Conservation (phyloP, 2,797 vertebrate species). For the Myotis myotis region DNA sequence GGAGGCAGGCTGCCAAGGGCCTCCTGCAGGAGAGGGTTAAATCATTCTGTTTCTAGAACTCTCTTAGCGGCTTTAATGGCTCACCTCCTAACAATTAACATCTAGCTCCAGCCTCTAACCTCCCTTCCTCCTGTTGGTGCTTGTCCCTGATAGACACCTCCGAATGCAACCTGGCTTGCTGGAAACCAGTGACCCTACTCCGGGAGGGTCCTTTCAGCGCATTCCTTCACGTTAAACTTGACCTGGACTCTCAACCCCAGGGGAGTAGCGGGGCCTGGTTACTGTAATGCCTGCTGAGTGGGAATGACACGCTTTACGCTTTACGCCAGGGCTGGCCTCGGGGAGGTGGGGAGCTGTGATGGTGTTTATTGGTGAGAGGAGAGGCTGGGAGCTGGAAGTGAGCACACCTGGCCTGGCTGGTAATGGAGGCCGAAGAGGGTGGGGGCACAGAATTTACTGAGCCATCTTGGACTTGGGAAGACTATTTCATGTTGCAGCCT, state of each 20-base stretch:
- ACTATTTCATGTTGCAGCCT: conserved; percentile 24
- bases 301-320: conserved; percentile 36
- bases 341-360: conserved; percentile 1
- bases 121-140: not conserved
- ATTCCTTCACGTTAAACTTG: conserved; percentile 22
- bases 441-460: not conserved
- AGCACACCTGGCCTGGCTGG: conserved; percentile 43
- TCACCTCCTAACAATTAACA: conserved; percentile 18
- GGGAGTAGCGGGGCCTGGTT: not conserved
- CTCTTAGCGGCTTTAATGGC: not conserved
- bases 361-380: conserved; percentile 71
- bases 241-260: not conserved
- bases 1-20: not conserved
- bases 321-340: not conserved
- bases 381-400: not conserved
- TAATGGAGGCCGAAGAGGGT: not conserved
- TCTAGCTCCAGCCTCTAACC: not conserved
- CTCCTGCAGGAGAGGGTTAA: not conserved
- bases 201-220: not conserved
- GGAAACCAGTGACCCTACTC: conserved; percentile 38
- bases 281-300: conserved; percentile 11
- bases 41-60: conserved; percentile 32
- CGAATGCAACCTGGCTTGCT: not conserved
- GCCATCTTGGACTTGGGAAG: not conserved
- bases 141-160: not conserved